Evolutionary conservation across 2,797 vertebrate genomes (phyloP).

Genomic region (Gallinago nigripennis): DNA sequence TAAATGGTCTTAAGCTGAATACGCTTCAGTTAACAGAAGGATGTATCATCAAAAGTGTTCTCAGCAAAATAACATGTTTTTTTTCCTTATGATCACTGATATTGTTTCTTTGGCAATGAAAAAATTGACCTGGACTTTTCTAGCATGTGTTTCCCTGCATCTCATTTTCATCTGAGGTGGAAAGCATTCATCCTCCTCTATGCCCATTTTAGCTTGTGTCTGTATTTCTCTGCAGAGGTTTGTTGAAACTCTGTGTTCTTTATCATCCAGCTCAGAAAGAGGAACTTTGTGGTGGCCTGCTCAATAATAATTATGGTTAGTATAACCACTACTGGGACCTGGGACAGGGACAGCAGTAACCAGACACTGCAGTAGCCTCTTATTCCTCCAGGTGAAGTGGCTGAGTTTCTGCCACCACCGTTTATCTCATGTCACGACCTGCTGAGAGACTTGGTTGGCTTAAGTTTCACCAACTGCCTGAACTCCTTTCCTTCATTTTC

Average conservation of each 20-base stretch:
- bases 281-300: neutral
- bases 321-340: neutral
- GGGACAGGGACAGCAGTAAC: neutral
- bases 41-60: neutral
- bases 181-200: neutral
- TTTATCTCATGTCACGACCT: neutral
- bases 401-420: neutral
- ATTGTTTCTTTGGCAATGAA: neutral
- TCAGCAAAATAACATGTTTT: neutral
- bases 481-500: neutral
- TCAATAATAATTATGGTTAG: neutral
- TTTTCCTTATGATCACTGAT: neutral
- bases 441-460: rapidly evolving
- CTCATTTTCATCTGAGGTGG: neutral
- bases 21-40: neutral
- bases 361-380: neutral
- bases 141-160: neutral
- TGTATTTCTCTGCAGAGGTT: neutral
- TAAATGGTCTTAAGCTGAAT: neutral
- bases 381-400: neutral
- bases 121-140: neutral
- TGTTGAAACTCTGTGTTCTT: neutral
- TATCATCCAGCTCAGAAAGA: neutral
- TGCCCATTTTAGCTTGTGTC: rapidly evolving
- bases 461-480: neutral